phyloP scores from a whole-genome alignment of 2,113 vertebrate species.

The Nannobrachium achirus region DNA sequence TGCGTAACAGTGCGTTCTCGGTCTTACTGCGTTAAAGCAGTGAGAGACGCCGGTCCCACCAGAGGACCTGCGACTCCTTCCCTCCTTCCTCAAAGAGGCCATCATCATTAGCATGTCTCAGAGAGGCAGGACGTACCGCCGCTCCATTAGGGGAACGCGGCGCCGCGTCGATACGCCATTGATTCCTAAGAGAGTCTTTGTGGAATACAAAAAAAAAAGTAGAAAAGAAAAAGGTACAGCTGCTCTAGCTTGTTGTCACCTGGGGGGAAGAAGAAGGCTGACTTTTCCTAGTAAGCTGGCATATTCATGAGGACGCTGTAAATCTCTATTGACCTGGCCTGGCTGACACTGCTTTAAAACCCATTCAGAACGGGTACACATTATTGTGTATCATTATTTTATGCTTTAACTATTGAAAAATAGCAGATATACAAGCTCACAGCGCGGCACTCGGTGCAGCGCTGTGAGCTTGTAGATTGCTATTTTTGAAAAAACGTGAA shows the following conservation, averaged over 20 bases:
- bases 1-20: too few species aligned
- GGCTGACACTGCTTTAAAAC: constrained; percentile 22
- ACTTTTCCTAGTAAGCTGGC: constrained; percentile 24
- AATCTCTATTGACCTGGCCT: constrained; percentile 52
- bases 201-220: constrained; percentile 10
- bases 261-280: constrained; percentile 1
- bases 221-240: constrained; percentile 23
- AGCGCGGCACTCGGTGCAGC: too few species aligned
- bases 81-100: constrained; percentile 14
- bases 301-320: constrained; percentile 56
- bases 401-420: too few species aligned
- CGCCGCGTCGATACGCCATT: constrained; percentile 46
- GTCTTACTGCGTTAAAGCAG: constrained; percentile 43
- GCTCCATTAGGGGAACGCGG: constrained; percentile 48
- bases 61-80: constrained; percentile 10
- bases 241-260: neutral
- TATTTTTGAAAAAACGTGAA: too few species aligned
- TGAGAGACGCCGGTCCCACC: constrained; percentile 15
- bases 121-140: constrained; percentile 19
- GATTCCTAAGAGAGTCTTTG: constrained; percentile 43
- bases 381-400: too few species aligned
- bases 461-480: too few species aligned
- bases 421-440: too few species aligned
- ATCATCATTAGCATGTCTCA: constrained; percentile 48
- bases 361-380: too few species aligned